A percentile compares a stretch with the other conserved stretches of the same genome.
Conservation (phyloP, 2,797 vertebrate genomes). For the Alfaro cultratus region DNA sequence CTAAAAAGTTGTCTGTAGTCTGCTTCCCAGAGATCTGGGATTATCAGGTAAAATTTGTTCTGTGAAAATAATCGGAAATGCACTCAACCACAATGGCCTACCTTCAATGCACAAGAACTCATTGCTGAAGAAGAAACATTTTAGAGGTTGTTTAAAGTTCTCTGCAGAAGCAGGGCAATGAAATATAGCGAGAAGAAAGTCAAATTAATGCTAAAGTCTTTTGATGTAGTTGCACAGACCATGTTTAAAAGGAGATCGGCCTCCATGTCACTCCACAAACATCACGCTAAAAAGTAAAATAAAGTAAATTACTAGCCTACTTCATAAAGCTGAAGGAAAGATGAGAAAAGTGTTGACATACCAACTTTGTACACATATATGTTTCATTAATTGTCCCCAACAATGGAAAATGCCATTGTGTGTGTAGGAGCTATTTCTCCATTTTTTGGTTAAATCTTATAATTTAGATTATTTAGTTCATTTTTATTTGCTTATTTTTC, state of each 20-base stretch:
- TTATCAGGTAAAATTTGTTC: background rate
- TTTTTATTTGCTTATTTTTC: no score
- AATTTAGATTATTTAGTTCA: no score
- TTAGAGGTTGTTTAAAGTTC: background rate
- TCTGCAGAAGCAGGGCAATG: background rate
- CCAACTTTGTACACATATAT: background rate
- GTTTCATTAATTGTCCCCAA: background rate
- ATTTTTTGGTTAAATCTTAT: no score
- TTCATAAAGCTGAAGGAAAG: background rate
- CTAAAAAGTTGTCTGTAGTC: background rate
- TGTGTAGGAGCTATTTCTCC: no score
- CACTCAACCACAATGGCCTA: background rate
- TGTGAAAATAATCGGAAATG: background rate
- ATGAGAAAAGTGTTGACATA: background rate
- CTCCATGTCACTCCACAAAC: background rate
- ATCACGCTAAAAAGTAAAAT: background rate
- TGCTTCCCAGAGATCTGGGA: background rate
- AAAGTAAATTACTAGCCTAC: background rate
- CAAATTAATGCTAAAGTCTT: background rate
- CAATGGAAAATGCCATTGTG: background rate
- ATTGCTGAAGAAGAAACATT: background rate
- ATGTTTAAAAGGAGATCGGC: background rate
- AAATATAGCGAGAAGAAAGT: background rate
- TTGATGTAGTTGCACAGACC: background rate
- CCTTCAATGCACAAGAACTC: background rate